phyloP scores from a whole-genome alignment of 2,888 invertebrate species.

The Patella pellucida region DNA sequence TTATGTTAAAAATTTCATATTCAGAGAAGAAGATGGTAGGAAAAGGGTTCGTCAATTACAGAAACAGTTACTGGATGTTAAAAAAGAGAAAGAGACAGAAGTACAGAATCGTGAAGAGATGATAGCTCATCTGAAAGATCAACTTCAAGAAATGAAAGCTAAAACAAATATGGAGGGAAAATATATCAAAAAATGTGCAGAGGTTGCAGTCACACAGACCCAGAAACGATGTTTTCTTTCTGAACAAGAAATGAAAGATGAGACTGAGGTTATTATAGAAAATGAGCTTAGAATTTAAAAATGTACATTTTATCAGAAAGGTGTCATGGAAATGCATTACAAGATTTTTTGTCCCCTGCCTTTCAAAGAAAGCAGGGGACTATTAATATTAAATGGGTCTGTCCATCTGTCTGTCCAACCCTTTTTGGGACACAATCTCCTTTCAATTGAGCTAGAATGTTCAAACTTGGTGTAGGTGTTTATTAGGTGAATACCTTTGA shows the following conservation, averaged over 20 bases:
- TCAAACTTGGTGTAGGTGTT: too few relatives aligned
- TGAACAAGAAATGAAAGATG: slow-evolving; percentile 62
- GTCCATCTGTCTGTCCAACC: too few relatives aligned
- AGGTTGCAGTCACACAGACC: slow-evolving; percentile 69
- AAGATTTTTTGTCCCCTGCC: too few relatives aligned
- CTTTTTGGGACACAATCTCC: too few relatives aligned
- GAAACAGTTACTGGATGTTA: slow-evolving; percentile 63
- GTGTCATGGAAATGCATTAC: too few relatives aligned
- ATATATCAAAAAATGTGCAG: slow-evolving; percentile 70
- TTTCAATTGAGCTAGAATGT: too few relatives aligned
- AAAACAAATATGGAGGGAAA: slow-evolving; percentile 71
- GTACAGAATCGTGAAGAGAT: slow-evolving; percentile 69
- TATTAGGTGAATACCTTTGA: too few relatives aligned
- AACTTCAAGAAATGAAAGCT: slow-evolving; percentile 70
- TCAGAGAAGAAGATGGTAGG: slow-evolving; percentile 68
- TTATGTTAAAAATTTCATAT: not conserved
- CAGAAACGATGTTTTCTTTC: slow-evolving; percentile 64
- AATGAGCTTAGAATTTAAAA: too few relatives aligned
- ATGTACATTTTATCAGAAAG: too few relatives aligned
- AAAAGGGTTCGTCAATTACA: slow-evolving; percentile 64
- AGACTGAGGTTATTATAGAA: slow-evolving; percentile 56
- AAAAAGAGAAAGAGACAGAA: slow-evolving; percentile 67
- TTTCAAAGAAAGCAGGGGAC: too few relatives aligned
- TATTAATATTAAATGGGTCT: too few relatives aligned
- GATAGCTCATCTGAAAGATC: slow-evolving; percentile 71